Conservation (phyloP, 2,113 vertebrate genomes). For the Cheirogaleus medius region DNA sequence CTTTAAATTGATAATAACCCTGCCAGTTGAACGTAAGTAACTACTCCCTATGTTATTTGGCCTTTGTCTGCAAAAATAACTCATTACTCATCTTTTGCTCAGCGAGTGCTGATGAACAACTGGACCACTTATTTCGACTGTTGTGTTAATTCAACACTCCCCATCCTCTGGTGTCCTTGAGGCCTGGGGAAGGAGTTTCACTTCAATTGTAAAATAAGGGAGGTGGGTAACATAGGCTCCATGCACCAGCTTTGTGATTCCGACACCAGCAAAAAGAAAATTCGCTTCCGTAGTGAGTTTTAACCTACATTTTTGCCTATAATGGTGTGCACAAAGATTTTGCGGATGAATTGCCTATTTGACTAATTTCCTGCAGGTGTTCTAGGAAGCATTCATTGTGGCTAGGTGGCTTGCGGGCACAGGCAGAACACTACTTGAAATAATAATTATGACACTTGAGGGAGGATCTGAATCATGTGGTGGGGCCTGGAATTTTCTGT, state of each 20-base stretch:
- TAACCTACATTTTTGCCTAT: conserved; percentile 7
- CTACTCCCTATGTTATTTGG: neutral
- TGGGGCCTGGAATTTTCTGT: conserved; percentile 18
- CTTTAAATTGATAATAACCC: conserved; percentile 65
- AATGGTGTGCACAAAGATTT: neutral
- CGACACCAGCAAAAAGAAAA: neutral
- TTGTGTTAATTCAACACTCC: neutral
- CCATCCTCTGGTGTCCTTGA: neutral
- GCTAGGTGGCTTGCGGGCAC: neutral
- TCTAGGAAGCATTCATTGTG: neutral
- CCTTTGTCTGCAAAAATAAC: conserved; percentile 8
- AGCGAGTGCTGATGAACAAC: neutral
- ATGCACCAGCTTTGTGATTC: neutral
- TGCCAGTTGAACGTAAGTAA: neutral
- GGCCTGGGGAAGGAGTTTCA: neutral
- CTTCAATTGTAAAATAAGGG: neutral
- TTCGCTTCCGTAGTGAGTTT: neutral
- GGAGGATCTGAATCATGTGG: neutral
- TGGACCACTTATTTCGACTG: neutral
- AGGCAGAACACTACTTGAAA: conserved; percentile 30
- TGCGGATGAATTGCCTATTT: conserved; percentile 41
- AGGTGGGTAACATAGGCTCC: neutral
- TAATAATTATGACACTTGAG: conserved; percentile 12
- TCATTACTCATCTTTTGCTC: neutral
- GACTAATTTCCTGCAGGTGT: conserved; percentile 64